Evolutionary conservation across 2,888 invertebrate genomes (phyloP), one percentile per base, ranked within the genome.

Genomic region (Hirtodrosophila trivittata): DNA sequence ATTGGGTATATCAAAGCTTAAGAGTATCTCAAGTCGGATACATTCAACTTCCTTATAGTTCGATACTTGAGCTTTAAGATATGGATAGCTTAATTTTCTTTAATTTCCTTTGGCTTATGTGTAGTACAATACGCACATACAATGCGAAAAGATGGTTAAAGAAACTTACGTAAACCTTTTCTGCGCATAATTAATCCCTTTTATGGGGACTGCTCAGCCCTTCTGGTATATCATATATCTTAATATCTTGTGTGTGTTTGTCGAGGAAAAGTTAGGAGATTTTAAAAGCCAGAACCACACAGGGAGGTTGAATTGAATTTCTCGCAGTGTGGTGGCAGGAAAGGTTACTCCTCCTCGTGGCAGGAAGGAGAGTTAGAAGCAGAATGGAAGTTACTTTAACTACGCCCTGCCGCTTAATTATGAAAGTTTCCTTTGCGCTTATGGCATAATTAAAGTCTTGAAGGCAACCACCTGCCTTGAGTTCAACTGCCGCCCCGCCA

Each of bases 341-440:
- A 28, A 28, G 28, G 28, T 28, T 28, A 4, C 18, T 21, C 5
- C 18, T 3, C 5, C 9, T 28, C 3, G 7, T 28, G 28, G 9
- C 9, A 7, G 2, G 28, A 5, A 9, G 9, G 28, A n/a, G 28
- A n/a, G 28, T 1, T n/a, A 1, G 28, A n/a, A n/a, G 28, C 28
- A 1, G 28, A n/a, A 5, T 1, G 5, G 28, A 21, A 18, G 9
- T 18, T 18, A 10, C 18, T 39, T 39, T 18, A 16, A 18, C 25
- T 14, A 18, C 10, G 28, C 28, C 7, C 28, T 28, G 28, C 28
- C 28, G 28, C n/a, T 28, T 28, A 8, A 28, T 37, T 72, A 66
- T 69, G 72, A 72, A 69, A 69, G 71, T 74, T 72, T 66, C 66
- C 71, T 75, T 74, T 75, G 47, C 56, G 64, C 55, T 71, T 63